Conservation (phyloP, 2,888 invertebrate genomes). For the Meta bourneti region DNA sequence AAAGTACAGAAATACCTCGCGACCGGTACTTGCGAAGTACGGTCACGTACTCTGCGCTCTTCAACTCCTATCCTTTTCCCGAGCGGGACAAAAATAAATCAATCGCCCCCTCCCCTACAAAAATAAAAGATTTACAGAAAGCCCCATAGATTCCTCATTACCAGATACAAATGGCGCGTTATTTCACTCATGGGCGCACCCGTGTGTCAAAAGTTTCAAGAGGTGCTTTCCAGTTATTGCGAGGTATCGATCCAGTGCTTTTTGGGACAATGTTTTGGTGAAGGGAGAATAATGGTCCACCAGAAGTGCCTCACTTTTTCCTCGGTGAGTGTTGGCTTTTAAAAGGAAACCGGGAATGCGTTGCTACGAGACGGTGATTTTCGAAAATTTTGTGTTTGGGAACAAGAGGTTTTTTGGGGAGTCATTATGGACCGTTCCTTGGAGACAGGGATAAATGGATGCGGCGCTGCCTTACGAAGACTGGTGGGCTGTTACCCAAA, state of each 20-base stretch:
- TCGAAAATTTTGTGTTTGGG: slow-evolving; percentile 27
- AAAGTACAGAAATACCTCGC: background rate
- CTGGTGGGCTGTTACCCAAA: background rate
- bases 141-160: slow-evolving; percentile 64
- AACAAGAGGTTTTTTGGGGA: slow-evolving; percentile 18
- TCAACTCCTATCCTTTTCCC: slow-evolving; percentile 21
- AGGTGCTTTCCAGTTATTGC: slow-evolving; percentile 67
- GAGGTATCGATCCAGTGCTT: slow-evolving; percentile 24
- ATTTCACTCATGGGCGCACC: slow-evolving; percentile 68
- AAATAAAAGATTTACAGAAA: slow-evolving; percentile 48
- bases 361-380: slow-evolving; percentile 52
- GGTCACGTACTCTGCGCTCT: slow-evolving; percentile 58
- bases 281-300: slow-evolving; percentile 22
- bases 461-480: no score
- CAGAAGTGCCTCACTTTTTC: slow-evolving; percentile 36
- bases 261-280: slow-evolving; percentile 27
- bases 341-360: slow-evolving; percentile 11
- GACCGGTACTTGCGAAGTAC: slow-evolving; percentile 1
- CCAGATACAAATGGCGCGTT: slow-evolving; percentile 58
- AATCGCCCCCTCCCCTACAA: slow-evolving; percentile 13
- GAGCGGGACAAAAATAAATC: slow-evolving; percentile 40
- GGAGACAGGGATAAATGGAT: background rate
- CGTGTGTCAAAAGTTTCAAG: slow-evolving; percentile 65
- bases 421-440: background rate
- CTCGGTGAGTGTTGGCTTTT: slow-evolving; percentile 33